phyloP scores from a whole-genome alignment of 2,888 invertebrate genomes.

The Troides aeacus region DNA sequence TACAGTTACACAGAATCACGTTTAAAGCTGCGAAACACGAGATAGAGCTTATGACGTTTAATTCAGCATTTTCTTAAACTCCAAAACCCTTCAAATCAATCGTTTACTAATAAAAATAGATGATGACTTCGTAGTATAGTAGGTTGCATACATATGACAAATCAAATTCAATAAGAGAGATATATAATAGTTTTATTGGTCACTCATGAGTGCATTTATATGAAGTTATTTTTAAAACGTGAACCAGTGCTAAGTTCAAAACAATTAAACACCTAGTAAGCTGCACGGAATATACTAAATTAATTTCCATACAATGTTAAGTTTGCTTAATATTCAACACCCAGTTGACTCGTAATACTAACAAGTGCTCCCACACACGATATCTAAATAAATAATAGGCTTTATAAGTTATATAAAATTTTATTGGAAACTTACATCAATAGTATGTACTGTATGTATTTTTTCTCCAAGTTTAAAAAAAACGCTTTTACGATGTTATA shows the following conservation, averaged over 20 bases:
- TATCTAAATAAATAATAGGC: not conserved
- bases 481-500: too few relatives aligned
- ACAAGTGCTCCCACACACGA: conserved; percentile 5
- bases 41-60: too few relatives aligned
- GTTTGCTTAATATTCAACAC: not conserved
- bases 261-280: not conserved
- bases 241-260: not conserved
- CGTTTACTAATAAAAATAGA: too few relatives aligned
- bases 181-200: not conserved
- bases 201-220: not conserved
- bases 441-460: too few relatives aligned
- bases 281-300: not conserved
- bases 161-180: too few relatives aligned
- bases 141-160: too few relatives aligned
- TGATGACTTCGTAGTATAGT: too few relatives aligned
- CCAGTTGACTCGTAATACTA: conserved; percentile 4
- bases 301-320: conserved; percentile 10
- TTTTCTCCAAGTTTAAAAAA: too few relatives aligned
- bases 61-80: too few relatives aligned
- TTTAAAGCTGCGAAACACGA: not conserved
- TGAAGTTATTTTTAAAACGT: not conserved
- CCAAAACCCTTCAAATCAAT: too few relatives aligned
- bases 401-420: not conserved
- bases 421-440: too few relatives aligned
- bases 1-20: not conserved